Evolutionary conservation across 2,113 vertebrate species (phyloP).

Genomic region (Rhipidura dahli): DNA sequence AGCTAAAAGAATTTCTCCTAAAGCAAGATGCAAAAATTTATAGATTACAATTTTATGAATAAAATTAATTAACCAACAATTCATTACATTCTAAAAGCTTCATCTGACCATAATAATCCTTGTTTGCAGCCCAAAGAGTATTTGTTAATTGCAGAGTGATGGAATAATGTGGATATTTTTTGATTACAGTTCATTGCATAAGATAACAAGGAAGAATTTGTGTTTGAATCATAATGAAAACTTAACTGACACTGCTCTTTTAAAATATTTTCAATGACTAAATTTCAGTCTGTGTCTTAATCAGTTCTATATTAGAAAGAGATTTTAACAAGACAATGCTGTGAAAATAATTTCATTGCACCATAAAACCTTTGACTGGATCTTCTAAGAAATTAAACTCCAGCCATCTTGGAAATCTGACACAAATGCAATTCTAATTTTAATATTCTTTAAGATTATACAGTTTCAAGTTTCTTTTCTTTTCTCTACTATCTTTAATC

Average conservation of each 20-base stretch:
- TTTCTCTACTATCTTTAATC: not conserved
- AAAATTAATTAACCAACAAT: conserved; percentile 52
- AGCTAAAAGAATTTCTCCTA: not conserved
- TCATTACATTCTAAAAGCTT: conserved; percentile 39
- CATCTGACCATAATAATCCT: not conserved
- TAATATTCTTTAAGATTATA: not conserved
- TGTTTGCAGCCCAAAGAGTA: conserved; percentile 26
- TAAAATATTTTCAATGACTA: conserved; percentile 26
- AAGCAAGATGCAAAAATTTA: not conserved
- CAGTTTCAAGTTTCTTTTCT: not conserved
- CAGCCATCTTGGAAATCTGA: conserved; percentile 6
- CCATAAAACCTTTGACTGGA: not conserved
- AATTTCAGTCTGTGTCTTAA: conserved; percentile 27
- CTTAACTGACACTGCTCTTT: not conserved
- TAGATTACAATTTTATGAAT: conserved; percentile 20
- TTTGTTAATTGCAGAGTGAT: conserved; percentile 18
- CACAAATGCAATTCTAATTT: not conserved
- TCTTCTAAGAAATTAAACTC: conserved; percentile 22
- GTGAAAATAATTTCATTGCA: conserved; percentile 5
- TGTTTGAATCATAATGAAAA: conserved; percentile 32
- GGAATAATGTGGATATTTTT: conserved; percentile 6
- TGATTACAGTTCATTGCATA: conserved; percentile 40
- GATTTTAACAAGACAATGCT: not conserved
- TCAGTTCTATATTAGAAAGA: conserved; percentile 32
- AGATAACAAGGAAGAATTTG: conserved; percentile 22